Base-by-base conservation (phyloP, 2,888 invertebrate species). In the Polietes domitor region DNA sequence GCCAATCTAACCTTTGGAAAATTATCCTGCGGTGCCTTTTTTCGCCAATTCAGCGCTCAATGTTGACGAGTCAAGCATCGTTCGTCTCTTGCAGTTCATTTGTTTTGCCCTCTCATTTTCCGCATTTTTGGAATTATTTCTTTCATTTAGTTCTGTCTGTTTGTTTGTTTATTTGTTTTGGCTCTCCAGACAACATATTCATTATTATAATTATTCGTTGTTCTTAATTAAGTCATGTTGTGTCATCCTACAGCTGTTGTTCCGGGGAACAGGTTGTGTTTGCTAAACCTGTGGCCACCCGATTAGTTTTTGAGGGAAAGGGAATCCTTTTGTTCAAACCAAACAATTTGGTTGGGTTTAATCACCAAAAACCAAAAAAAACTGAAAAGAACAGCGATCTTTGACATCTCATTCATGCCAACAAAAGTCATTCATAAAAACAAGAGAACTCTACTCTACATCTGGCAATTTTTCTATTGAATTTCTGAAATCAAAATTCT, bases 201-300 rank as follows among this genome's bases (percentile, higher is more conserved):
- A 81, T 75, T 81, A 73, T 84, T 84, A 65, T 81, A 84, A 84
- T 84, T 81, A 84, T 84, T 73, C 75, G 17, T 17, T 77, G 76
- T 72, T 53, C 75, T 81, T 76, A 79, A 84, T 84, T 84, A 84
- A 79, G 53, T 79, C 78, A 63, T 79, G 75, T 81, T 76, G 75
- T 68, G 83, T 80, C 63, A 24, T 77, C n/a, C 7, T 75, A 43
- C 84, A 84, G 81, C 81, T 76, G 68, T 75, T 65, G 75, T 78
- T 81, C 47, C 24, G 4, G 61, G 61, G 73, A 76, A 78, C 78
- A 84, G 78, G 80, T 83, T 83, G 78, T 37, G 78, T 79, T 81
- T 78, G 37, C 41, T 15, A 47, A 77, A 77, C 24, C 63, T 81
- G 81, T 73, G 75, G 83, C 75, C 75, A 79, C 15, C 71, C 50